Base-by-base conservation (phyloP, 2,888 invertebrate genomes). In the Ischnus inquisitorius region DNA sequence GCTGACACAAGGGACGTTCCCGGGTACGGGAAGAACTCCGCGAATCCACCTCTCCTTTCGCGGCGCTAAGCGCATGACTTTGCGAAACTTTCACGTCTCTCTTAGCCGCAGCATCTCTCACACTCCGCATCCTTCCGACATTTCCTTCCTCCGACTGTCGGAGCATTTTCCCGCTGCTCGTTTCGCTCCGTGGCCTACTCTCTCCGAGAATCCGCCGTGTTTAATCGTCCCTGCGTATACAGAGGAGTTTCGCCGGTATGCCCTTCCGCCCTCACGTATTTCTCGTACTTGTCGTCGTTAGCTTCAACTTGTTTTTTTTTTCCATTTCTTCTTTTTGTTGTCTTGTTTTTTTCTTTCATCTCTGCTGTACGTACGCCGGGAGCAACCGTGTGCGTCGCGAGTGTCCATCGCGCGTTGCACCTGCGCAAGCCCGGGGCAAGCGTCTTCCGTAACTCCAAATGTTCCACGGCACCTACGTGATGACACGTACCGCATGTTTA, bases 401-500 rank as follows among this genome's bases (percentile, higher is more conserved):
- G 12, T 46, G 46, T 16, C 57, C 57, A 25, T 57, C 34, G 79
- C 34, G 79, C 84, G 85, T 80, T 74, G 76, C 84, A 82, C 82
- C 80, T 82, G 74, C 78, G 83, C 79, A 46, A 51, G 82, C 57
- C 67, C 1, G 41, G 22, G 34, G 54, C 25, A 14, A 34, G 51
- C 75, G 62, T 57, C 83, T 74, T 86, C 62, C 76, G 84, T 84
- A 82, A 83, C 83, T 85, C 85, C 76, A 72, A 88, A 86, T 84
- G 86, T 84, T 83, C 79, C 83, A 39, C 68, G 72, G 48, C 64
- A 57, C 34, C 76, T 86, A 86, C 90, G 89, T 87, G 89, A 86
- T 85, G 85, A 79, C 90, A 90, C 90, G 90, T 90, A 82, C 84
- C 71, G 71, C 87, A 83, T 89, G 90, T 90, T 90, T 90, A 88